phyloP scores from a whole-genome alignment of 35 echinoderm and acorn worm species.

The Diadema setosum region DNA sequence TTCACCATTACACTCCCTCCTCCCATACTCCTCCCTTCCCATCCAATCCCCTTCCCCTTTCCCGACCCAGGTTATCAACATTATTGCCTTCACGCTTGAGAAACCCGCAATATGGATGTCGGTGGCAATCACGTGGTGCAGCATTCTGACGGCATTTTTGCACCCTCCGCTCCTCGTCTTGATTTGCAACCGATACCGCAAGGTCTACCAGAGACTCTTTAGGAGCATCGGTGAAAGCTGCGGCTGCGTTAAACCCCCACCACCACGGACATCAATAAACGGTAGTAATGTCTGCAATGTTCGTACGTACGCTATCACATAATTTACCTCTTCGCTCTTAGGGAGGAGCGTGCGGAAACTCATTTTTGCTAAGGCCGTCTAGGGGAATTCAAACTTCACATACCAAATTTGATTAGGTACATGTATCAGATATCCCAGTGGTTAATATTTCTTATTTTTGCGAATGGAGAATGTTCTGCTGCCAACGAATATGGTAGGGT shows the following conservation, averaged over 20 bases:
- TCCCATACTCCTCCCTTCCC: no score
- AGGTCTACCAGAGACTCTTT: conserved; percentile 4
- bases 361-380: no score
- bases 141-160: neutral
- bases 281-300: neutral
- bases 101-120: conserved; percentile 33
- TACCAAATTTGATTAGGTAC: no score
- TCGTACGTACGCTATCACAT: no score
- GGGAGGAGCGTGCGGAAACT: no score
- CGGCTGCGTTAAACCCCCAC: conserved; percentile 25
- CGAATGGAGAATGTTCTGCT: no score
- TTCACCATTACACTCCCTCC: no score
- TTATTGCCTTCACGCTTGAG: conserved; percentile 22
- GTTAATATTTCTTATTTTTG: no score
- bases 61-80: conserved; percentile 50
- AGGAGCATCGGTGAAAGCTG: neutral
- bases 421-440: no score
- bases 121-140: conserved; percentile 58
- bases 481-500: no score
- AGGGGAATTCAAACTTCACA: no score
- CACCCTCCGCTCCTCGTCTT: conserved; percentile 58
- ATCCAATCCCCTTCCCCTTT: neutral
- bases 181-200: conserved; percentile 33
- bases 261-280: neutral
- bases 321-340: no score